Base-by-base conservation (phyloP, 2,888 invertebrate species). In the Teleogryllus oceanicus region DNA sequence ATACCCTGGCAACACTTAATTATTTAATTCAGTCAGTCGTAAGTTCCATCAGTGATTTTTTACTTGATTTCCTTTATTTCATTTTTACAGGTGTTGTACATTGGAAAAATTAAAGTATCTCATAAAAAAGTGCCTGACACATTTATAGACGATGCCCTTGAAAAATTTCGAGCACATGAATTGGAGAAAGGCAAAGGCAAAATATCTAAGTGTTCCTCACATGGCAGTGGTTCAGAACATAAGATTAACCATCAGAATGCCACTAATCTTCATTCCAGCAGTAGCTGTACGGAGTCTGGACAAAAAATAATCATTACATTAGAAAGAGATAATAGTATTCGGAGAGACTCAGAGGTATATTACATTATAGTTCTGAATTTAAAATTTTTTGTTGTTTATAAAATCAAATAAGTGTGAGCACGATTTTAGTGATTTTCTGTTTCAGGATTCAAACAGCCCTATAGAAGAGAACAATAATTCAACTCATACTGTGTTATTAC, bases 101-200 rank as follows among this genome's bases (percentile, higher is more conserved):
- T 97, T 78, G 97, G 97, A 0, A 96, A 96, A 88, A 96, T 96
- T 78, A 92, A 94, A 83, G 94, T 96, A 83, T 94, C 95, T 74
- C 94, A 94, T 85, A 92, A 94, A 85, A 96, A 95, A 86, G 93
- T 96, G 0, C 94, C 96, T 1, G 94, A 95, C 83, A 91, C 94
- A 0, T 93, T 97, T 84, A 96, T 97, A 83, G 98, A 98, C 85
- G 96, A 97, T 85, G 95, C 97, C 2, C 88, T 97, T 80, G 91
- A 92, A 81, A 96, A 95, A 86, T 95, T 97, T 84, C 92, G 92
- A 82, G 91, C 91, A 49, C 93, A 95, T 85, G 95, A 96, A 84
- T 89, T 92, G 2, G 94, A 94, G 83, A 93, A 94, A 84, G 84
- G 83, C 86, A 76, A 80, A 49, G n/a, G 37, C n/a, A 77, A 77